These are phyloP conservation scores for Amphipoea oculea DNA, from an alignment of 2,888 invertebrate genomes.

Conservation along the genomic window DNA sequence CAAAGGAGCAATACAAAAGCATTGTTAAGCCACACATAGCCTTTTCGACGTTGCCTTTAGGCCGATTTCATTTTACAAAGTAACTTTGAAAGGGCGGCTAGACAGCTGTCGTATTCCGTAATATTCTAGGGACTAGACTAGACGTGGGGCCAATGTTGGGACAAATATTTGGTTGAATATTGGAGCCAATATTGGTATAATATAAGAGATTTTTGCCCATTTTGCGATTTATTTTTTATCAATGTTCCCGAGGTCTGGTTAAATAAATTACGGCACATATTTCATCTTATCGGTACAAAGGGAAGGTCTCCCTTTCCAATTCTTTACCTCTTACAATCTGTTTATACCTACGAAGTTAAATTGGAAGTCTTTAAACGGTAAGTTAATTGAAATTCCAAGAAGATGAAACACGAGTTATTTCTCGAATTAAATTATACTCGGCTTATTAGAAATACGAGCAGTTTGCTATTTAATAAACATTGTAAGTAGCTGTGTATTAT, in stretches of 20 bases:
- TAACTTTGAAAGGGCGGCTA: constrained; percentile 71
- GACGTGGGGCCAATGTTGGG: constrained; percentile 35
- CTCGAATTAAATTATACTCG: constrained; percentile 29
- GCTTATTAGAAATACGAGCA: constrained; percentile 33
- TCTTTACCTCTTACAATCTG: constrained; percentile 45
- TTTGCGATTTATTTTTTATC: constrained; percentile 12
- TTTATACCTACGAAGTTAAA: constrained; percentile 58
- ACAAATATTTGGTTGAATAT: background rate
- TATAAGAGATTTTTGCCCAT: background rate
- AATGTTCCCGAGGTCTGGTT: constrained; percentile 21
- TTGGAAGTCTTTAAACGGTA: constrained; percentile 45
- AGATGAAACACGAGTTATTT: constrained; percentile 54
- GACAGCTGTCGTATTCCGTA: constrained; percentile 68
- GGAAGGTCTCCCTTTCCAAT: constrained; percentile 23
- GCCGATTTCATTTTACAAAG: constrained; percentile 84
- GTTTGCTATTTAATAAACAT: background rate
- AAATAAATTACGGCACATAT: constrained; percentile 47
- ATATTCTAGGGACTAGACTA: constrained; percentile 61
- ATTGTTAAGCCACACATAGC: constrained; percentile 72
- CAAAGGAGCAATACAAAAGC: constrained; percentile 59
- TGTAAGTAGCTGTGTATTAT: constrained; percentile 22
- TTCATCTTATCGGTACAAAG: constrained; percentile 39
- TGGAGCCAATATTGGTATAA: constrained; percentile 29
- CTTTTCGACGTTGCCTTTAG: constrained; percentile 75
- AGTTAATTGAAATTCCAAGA: constrained; percentile 60